Percentiles rank a stretch among this genome's conserved stretches.
Evolutionary conservation across 1,140 invertebrate species (phyloP).

Genomic region (Ruditapes philippinarum): DNA sequence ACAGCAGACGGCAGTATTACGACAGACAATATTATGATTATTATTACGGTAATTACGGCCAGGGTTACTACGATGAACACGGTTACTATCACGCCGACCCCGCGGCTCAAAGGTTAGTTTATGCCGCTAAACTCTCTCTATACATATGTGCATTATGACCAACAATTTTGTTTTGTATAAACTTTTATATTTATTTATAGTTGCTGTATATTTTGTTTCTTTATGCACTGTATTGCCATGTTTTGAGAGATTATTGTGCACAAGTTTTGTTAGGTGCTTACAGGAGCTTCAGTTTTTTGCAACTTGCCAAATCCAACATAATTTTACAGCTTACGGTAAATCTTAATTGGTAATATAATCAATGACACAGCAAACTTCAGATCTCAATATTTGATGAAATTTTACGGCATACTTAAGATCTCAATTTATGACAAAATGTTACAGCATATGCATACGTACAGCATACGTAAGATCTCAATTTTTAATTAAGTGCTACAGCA

Average conservation of each 20-base stretch:
- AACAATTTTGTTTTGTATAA: conserved; percentile 9
- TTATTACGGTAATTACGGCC: conserved; percentile 52
- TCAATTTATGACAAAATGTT: too few relatives aligned
- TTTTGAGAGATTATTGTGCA: background rate
- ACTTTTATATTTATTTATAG: too few relatives aligned
- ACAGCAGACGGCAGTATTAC: conserved; percentile 55
- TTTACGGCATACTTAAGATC: too few relatives aligned
- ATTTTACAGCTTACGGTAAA: too few relatives aligned
- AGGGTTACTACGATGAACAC: conserved; percentile 61
- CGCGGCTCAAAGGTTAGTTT: conserved; percentile 34
- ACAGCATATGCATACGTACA: too few relatives aligned
- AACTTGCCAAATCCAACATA: too few relatives aligned
- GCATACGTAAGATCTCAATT: too few relatives aligned
- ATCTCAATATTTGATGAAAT: too few relatives aligned
- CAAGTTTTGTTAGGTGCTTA: background rate
- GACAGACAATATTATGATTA: conserved; percentile 75
- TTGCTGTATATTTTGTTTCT: background rate
- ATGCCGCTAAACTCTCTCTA: background rate
- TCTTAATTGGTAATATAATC: too few relatives aligned
- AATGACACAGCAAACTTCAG: too few relatives aligned
- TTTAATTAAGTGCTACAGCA: too few relatives aligned
- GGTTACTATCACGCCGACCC: conserved; percentile 44
- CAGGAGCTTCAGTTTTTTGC: too few relatives aligned
- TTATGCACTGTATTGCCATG: background rate
- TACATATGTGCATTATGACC: background rate